phyloP scores from a whole-genome alignment of 2,797 vertebrate species.

The Notamacropus eugenii region DNA sequence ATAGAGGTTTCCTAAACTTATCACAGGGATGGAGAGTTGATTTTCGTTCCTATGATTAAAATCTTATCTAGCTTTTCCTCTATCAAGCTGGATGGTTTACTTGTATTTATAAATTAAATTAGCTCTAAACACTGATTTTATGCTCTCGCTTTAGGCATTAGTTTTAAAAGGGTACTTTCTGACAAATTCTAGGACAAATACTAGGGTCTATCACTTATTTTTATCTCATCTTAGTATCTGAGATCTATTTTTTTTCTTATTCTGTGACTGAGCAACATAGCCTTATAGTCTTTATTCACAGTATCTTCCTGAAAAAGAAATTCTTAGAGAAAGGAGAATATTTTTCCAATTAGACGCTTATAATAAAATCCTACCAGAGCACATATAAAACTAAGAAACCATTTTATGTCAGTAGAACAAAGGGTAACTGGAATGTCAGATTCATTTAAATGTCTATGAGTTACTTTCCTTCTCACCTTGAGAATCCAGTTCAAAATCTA shows the following conservation, averaged over 20 bases:
- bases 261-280: constrained; percentile 56
- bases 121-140: constrained; percentile 38
- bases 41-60: constrained; percentile 9
- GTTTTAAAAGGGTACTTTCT: constrained; percentile 59
- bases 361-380: constrained; percentile 54
- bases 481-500: background rate
- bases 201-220: constrained; percentile 55
- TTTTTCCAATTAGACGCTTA: constrained; percentile 54
- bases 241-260: constrained; percentile 33
- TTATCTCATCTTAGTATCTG: constrained; percentile 45
- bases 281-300: constrained; percentile 49
- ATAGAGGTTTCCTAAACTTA: constrained; percentile 19
- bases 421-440: constrained; percentile 58
- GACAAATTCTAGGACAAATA: constrained; percentile 66
- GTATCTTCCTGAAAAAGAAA: background rate
- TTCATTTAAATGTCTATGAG: constrained; percentile 56
- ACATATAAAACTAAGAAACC: constrained; percentile 72
- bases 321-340: background rate
- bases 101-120: constrained; percentile 51
- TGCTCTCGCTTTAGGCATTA: constrained; percentile 57
- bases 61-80: constrained; percentile 30
- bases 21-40: background rate
- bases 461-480: constrained; percentile 19
- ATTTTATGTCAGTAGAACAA: constrained; percentile 59
- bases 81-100: constrained; percentile 45